Conservation (phyloP, 2,797 vertebrate species). For the Falco naumanni region DNA sequence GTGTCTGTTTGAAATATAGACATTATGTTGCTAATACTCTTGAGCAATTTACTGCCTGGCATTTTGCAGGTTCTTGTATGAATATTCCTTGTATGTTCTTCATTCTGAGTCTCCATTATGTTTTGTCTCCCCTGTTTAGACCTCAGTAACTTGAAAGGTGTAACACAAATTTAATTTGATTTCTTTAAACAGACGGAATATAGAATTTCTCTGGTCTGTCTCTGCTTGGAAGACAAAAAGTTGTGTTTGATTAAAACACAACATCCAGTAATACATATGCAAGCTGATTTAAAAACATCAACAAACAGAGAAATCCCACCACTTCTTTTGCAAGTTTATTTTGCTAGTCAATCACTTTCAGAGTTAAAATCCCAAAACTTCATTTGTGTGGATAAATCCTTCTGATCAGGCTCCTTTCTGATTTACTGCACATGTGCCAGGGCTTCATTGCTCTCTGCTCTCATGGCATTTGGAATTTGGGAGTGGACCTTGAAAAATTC, state of each 20-base stretch:
- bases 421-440: neutral
- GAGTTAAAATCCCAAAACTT: neutral
- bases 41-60: neutral
- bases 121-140: neutral
- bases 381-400: neutral
- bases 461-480: neutral
- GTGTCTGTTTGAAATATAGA: neutral
- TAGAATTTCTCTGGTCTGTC: neutral
- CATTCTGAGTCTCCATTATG: neutral
- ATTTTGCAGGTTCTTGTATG: neutral
- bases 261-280: neutral
- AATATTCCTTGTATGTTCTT: neutral
- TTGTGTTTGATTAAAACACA: neutral
- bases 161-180: neutral
- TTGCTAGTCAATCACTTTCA: neutral
- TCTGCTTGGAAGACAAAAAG: neutral
- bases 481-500: neutral
- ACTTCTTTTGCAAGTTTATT: neutral
- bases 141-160: neutral
- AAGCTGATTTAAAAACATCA: neutral
- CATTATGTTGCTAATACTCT: neutral
- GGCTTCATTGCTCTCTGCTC: neutral
- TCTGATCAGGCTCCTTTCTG: neutral
- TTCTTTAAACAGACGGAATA: neutral
- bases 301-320: neutral